These are phyloP conservation scores for Disparrhopalites patrizii DNA, from an alignment of 2,888 invertebrate genomes.

Conservation along the genomic window DNA sequence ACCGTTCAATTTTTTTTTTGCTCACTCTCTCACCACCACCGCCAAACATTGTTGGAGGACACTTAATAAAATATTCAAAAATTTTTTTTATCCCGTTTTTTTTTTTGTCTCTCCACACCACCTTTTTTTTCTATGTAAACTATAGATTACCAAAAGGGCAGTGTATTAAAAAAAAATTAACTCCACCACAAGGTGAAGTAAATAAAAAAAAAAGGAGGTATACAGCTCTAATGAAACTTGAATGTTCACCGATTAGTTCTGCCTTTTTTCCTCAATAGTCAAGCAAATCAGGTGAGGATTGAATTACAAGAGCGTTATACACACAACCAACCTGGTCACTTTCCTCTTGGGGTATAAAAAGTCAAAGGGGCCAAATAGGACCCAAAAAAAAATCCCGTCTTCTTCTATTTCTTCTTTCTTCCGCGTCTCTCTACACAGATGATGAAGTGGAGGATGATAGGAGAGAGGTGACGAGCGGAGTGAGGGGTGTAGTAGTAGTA, in stretches of 20 bases:
- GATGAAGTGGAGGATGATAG: too few species aligned
- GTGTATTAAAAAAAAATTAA: neutral
- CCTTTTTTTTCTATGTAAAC: neutral
- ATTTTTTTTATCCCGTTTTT: too few species aligned
- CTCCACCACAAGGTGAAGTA: neutral
- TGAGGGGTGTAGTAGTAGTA: too few species aligned
- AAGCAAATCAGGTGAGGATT: conserved; percentile 24
- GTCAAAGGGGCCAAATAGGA: conserved; percentile 7
- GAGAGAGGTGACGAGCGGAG: too few species aligned
- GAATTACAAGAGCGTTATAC: conserved; percentile 15
- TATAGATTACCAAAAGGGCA: neutral
- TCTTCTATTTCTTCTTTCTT: too few species aligned
- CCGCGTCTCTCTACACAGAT: too few species aligned
- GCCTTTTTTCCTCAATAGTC: conserved; percentile 16
- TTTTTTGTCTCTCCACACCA: neutral
- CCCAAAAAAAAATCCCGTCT: too few species aligned
- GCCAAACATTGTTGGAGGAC: too few species aligned
- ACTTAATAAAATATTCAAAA: too few species aligned
- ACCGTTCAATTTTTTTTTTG: neutral
- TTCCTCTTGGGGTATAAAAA: conserved; percentile 5
- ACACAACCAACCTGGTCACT: conserved; percentile 19
- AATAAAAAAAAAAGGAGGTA: too few species aligned
- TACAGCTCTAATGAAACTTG: too few species aligned
- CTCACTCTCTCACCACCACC: neutral
- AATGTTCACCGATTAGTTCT: conserved; percentile 18